Conservation (phyloP, 37 sponge, comb jelly and placozoan genomes). For the Geodia barretti region DNA sequence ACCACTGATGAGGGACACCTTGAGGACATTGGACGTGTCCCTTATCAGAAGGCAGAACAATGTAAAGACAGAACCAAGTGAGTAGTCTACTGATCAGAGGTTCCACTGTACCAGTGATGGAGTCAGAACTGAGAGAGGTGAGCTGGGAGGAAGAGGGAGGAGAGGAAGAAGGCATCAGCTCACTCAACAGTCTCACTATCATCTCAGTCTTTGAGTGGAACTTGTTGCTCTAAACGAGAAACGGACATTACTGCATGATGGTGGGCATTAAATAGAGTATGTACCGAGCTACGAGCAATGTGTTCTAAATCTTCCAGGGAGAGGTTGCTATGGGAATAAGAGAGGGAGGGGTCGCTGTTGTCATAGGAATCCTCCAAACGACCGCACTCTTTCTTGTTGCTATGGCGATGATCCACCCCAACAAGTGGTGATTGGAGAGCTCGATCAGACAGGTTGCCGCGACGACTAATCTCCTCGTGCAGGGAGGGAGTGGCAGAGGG, state of each 20-base stretch:
- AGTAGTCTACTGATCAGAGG: not conserved
- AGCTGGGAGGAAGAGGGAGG: conserved; percentile 1
- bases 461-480: not conserved
- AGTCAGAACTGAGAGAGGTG: not conserved
- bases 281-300: not conserved
- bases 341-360: not conserved
- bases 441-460: not conserved
- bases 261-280: not conserved
- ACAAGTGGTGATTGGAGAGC: not conserved
- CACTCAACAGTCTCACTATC: not conserved
- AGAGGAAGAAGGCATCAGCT: not conserved
- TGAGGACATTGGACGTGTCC: not conserved
- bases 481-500: not conserved
- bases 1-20: too few relatives aligned
- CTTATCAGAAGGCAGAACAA: not conserved
- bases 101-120: not conserved
- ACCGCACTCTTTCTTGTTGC: not conserved
- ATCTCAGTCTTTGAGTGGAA: not conserved
- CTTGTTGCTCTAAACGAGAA: not conserved
- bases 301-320: not conserved
- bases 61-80: not conserved
- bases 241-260: not conserved
- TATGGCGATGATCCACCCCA: not conserved
- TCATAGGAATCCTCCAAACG: not conserved
- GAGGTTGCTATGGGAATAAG: not conserved